Base-by-base conservation (phyloP, 2,113 vertebrate species). In the Siphamia tubifer region DNA sequence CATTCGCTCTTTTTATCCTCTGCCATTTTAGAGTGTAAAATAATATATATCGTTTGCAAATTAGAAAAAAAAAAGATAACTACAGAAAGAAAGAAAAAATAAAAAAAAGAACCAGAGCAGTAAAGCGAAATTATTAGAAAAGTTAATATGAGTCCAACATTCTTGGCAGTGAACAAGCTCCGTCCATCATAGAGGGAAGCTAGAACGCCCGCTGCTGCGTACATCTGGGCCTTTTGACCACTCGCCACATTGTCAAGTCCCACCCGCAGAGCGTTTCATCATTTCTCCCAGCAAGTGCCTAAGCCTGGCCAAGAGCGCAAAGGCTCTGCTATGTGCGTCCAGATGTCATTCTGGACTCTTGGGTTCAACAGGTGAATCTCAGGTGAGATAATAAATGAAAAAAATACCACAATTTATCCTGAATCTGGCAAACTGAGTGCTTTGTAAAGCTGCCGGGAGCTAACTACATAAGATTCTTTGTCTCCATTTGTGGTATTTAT, bases 161-260 rank as follows among this genome's bases (percentile, higher is more conserved):
- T 91, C 83, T 74, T 86, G 87, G 83, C 81, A 83, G 8, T 21
- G 47, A 71, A 56, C 48, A 66, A 27, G 69, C 65, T 68, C 74
- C 38, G 81, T 87, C 82, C 68, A 87, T 88, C 86, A 85, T 17
- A 61, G 65, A 31, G 51, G 74, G 71, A 42, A 77, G 67, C 56
- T n/a, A 62, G 62, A 79, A 77, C 74, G 20, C 86, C 82, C 40
- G 75, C 78, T 69, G 78, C 62, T 83, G 65, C 8, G 54, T 82
- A 82, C 85, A 89, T 91, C 86, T 83, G 83, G 77, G 76, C 74
- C 83, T 84, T 81, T 85, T 85, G 86, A 90, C 83, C 84, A 83
- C 62, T 70, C 43, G 82, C 88, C 87, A 84, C 79, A 84, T 82
- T 82, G 70, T 84, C 69, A 68, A 78, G 67, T 89, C 83, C 85